Evolutionary conservation across 2,113 vertebrate species (phyloP).

Genomic region (Pelvicachromis taeniatus): DNA sequence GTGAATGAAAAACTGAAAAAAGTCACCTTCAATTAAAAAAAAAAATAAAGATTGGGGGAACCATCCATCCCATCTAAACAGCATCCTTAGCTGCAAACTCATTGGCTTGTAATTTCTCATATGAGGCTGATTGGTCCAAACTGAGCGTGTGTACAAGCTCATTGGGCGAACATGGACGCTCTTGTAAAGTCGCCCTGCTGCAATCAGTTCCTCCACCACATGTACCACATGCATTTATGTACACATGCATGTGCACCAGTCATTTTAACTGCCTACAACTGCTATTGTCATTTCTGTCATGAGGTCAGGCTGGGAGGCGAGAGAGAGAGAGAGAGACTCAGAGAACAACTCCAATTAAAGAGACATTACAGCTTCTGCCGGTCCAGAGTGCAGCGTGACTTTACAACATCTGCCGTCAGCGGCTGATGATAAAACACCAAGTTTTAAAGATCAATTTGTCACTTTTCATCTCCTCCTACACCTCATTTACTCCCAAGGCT

Average conservation of each 20-base stretch:
- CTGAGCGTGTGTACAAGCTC: neutral
- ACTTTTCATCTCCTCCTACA: constrained; percentile 59
- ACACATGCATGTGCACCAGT: neutral
- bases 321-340: too few species aligned
- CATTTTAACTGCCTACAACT: neutral
- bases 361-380: constrained; percentile 13
- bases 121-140: neutral
- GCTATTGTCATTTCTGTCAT: neutral
- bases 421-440: constrained; percentile 52
- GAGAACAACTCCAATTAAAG: constrained; percentile 47
- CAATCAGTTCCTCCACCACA: neutral
- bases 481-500: constrained; percentile 17
- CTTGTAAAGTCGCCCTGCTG: neutral
- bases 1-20: neutral
- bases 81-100: neutral
- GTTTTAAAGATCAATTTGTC: constrained; percentile 64
- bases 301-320: too few species aligned
- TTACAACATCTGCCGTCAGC: constrained; percentile 31
- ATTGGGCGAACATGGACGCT: neutral
- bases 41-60: neutral
- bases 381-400: constrained; percentile 16
- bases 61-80: neutral
- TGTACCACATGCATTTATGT: neutral
- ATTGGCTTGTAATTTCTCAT: neutral
- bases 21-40: neutral